Evolutionary conservation across 2,888 invertebrate genomes (phyloP).

Genomic region (Bimastos eiseni): DNA sequence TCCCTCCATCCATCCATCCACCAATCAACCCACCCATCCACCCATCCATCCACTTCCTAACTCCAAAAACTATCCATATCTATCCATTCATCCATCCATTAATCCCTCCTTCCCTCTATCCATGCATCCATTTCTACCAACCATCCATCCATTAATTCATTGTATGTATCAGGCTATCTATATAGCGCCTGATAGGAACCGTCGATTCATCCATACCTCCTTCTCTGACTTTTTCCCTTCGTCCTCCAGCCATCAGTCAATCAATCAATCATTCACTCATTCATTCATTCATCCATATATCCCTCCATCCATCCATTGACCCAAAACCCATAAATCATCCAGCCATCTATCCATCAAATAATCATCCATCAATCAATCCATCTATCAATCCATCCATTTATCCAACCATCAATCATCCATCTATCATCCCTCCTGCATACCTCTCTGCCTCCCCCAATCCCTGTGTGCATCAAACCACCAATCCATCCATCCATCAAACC

Average conservation of each 20-base stretch:
- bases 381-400: background rate
- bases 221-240: too few species aligned
- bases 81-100: background rate
- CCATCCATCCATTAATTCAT: too few species aligned
- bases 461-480: background rate
- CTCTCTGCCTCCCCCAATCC: background rate
- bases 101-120: too few species aligned
- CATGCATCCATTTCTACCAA: too few species aligned
- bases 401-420: background rate
- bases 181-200: too few species aligned
- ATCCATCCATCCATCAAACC: background rate
- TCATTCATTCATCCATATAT: background rate
- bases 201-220: too few species aligned
- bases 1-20: background rate
- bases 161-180: too few species aligned
- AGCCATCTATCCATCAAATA: background rate
- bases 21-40: background rate
- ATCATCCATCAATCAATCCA: background rate
- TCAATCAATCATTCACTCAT: background rate
- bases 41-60: background rate
- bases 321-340: too few species aligned
- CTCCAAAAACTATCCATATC: background rate
- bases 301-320: background rate
- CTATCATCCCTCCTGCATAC: too few species aligned
- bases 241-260: too few species aligned